Evolutionary conservation across 2,888 invertebrate species (phyloP).

Genomic region (Lepidonotus clava): DNA sequence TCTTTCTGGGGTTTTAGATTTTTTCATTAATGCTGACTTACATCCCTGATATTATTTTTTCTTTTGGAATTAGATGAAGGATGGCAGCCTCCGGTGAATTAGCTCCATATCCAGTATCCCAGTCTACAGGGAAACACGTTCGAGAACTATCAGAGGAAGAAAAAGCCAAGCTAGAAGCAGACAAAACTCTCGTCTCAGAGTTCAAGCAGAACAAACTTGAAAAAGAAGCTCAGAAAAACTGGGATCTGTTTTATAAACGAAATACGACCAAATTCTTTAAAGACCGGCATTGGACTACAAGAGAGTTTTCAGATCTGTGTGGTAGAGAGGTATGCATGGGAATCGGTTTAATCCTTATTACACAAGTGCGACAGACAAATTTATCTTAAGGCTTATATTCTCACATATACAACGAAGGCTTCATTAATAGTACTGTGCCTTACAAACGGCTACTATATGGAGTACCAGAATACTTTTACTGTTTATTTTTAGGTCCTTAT

Average conservation of each 20-base stretch:
- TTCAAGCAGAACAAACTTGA: conserved; percentile 90
- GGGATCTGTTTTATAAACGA: conserved; percentile 98
- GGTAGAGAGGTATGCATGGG: conserved; percentile 71
- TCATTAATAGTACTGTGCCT: too few species aligned
- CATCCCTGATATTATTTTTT: too few species aligned
- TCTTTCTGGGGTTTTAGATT: too few species aligned
- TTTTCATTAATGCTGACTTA: too few species aligned
- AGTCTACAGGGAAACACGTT: neutral
- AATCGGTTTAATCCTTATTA: neutral
- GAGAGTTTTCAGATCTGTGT: conserved; percentile 93
- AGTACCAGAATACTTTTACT: too few species aligned
- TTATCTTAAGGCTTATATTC: too few species aligned
- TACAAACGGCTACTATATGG: too few species aligned
- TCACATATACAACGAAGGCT: too few species aligned
- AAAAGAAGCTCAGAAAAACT: conserved; percentile 90
- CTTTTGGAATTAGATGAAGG: too few species aligned
- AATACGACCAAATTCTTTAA: conserved; percentile 96
- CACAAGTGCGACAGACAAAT: too few species aligned
- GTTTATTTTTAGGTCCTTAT: too few species aligned
- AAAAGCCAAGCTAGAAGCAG: conserved; percentile 51
- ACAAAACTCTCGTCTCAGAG: conserved; percentile 81
- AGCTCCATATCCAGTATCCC: neutral
- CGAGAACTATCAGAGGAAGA: conserved; percentile 56
- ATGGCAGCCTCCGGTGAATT: too few species aligned
- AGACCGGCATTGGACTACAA: conserved; percentile 97